Evolutionary conservation across 1,140 invertebrate genomes (phyloP).

Genomic region (Melanaphis sacchari): DNA sequence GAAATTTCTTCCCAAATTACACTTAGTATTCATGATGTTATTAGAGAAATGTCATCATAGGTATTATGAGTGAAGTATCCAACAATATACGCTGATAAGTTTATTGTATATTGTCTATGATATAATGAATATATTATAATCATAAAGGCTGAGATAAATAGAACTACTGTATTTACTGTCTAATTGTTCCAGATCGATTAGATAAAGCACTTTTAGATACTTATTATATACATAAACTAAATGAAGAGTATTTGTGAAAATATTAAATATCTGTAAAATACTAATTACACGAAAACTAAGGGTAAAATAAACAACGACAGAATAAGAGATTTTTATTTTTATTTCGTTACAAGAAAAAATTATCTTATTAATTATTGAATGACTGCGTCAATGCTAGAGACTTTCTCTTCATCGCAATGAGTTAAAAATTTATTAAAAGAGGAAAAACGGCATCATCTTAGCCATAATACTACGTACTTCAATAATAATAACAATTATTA

Average conservation of each 20-base stretch:
- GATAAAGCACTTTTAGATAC: neutral
- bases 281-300: no score
- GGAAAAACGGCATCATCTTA: neutral
- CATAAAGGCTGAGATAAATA: neutral
- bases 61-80: no score
- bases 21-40: no score
- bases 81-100: no score
- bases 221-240: neutral
- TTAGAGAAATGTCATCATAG: no score
- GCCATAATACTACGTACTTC: neutral
- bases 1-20: no score
- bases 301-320: neutral
- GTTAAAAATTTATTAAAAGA: constrained; percentile 10
- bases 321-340: neutral
- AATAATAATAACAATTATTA: neutral
- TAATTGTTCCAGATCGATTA: neutral
- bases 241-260: neutral
- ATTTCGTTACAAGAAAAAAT: neutral
- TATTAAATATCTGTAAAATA: neutral
- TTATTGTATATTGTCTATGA: neutral
- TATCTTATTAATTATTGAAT: neutral
- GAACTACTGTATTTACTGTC: neutral
- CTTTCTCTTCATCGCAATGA: neutral
- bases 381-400: neutral
- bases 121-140: neutral